These are phyloP conservation scores for Eurosta solidaginis DNA, from an alignment of 1,140 invertebrate genomes.

Conservation along the genomic window DNA sequence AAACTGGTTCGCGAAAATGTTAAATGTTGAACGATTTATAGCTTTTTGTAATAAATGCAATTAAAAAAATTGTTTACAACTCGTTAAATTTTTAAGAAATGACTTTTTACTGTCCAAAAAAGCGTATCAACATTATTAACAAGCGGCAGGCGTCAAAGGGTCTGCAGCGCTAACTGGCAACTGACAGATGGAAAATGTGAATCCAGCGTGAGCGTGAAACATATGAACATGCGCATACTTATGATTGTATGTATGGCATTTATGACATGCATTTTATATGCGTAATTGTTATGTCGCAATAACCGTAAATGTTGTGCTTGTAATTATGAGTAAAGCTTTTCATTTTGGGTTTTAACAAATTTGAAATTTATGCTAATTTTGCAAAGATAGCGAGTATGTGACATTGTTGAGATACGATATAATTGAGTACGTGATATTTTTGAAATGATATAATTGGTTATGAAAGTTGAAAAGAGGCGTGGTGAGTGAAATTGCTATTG, in stretches of 20 bases:
- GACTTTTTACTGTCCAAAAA: background rate
- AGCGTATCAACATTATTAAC: background rate
- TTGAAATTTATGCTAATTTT: too few species aligned
- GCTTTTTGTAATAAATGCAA: background rate
- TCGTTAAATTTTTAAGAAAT: background rate
- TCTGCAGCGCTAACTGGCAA: too few species aligned
- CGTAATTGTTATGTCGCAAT: conserved; percentile 6
- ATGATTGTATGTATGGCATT: too few species aligned
- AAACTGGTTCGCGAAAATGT: background rate
- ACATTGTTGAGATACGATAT: too few species aligned
- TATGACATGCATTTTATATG: background rate
- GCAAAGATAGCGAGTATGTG: too few species aligned
- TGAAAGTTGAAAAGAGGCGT: too few species aligned
- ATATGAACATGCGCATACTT: too few species aligned
- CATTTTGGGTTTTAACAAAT: background rate
- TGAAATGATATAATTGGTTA: too few species aligned
- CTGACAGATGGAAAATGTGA: too few species aligned
- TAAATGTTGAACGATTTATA: conserved; percentile 4
- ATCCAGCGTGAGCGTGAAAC: too few species aligned
- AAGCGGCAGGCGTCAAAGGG: conserved; percentile 1
- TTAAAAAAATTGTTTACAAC: conserved; percentile 13
- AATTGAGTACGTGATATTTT: too few species aligned
- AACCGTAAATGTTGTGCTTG: background rate
- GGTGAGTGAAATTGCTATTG: too few species aligned
- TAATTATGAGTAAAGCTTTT: background rate